Percentiles rank a stretch among this genome's conserved stretches.
These are phyloP conservation scores for Apoda limacodes DNA, from an alignment of 2,888 invertebrate species.

Conservation along the genomic window DNA sequence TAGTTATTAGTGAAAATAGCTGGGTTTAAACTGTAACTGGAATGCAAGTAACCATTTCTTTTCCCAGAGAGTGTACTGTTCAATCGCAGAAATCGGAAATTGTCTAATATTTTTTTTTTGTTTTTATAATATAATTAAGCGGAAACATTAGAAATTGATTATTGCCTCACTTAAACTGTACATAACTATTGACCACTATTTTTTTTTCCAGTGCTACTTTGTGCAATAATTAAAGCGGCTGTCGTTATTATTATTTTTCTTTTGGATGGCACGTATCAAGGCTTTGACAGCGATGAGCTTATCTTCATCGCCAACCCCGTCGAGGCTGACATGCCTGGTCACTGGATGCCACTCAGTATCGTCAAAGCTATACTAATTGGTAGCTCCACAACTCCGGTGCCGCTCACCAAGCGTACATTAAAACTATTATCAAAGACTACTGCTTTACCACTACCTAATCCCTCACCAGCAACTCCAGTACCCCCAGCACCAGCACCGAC, in stretches of 20 bases:
- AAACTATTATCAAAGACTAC: neutral
- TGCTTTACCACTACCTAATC: neutral
- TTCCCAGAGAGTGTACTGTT: too few species aligned
- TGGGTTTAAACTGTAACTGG: too few species aligned
- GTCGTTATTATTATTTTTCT: constrained; percentile 6
- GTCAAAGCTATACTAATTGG: constrained; percentile 25
- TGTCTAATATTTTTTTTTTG: too few species aligned
- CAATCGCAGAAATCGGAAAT: too few species aligned
- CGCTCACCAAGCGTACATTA: neutral
- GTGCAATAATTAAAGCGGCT: too few species aligned
- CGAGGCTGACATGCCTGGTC: constrained; percentile 37
- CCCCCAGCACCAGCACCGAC: neutral
- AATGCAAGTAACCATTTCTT: too few species aligned
- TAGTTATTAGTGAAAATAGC: too few species aligned
- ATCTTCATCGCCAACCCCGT: constrained; percentile 37
- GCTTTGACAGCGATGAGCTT: constrained; percentile 27
- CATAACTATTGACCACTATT: too few species aligned
- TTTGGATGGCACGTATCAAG: constrained; percentile 5
- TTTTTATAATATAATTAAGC: too few species aligned
- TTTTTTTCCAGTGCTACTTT: too few species aligned
- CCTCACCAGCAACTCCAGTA: neutral
- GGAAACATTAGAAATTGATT: too few species aligned
- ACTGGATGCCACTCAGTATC: constrained; percentile 37
- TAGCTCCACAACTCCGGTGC: neutral
- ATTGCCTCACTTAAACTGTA: too few species aligned